Base-by-base conservation (phyloP, 2,113 vertebrate species). In the Perca fluviatilis region DNA sequence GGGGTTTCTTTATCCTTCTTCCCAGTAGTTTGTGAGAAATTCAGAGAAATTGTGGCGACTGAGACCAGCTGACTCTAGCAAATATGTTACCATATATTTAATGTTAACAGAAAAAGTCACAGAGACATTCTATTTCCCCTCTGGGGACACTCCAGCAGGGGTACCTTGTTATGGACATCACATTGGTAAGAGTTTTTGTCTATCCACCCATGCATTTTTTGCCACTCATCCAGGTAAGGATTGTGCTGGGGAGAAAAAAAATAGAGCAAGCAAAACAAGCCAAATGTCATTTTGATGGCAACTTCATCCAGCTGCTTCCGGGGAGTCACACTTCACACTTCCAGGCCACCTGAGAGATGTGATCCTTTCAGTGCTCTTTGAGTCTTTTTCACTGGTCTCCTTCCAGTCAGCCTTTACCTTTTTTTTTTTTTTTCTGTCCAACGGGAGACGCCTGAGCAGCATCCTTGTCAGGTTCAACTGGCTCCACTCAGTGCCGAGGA, bases 391-490 rank as follows among this genome's bases (percentile, higher is more conserved):
- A 43, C 70, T 81, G 65, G 53, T 86, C n/a, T 63, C 61, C 40
- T 83, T 70, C 70, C 54, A 81, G 51, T 36, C 50, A 72, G 30
- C 40, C 69, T 87, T 43, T 40, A 83, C 80, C 73, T 84, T 33
- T 33, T 30, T 33, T 30, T 33, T 33, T 33, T 5, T 49, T 54
- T 83, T 75, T 64, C 60, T 74, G 80, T 84, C 80, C 67, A 68
- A 30, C 50, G 80, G 82, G 74, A 86, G 77, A 70, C 1, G 15
- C 67, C 66, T 61, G 78, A 82, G 69, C 77, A 46, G 62, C 73
- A 67, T 79, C 58, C 60, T 75, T 72, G 77, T 60, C 80, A 73
- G 77, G 72, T 88, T 86, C 68, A 82, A 72, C 80, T 40, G 72
- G 63, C 86, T 87, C 67, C 50, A 68, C 53, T 82, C 51, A 50